Percentiles rank a stretch among this genome's conserved stretches.
phyloP scores from a whole-genome alignment of 2,888 invertebrate species.

The Cylloceria caligata region DNA sequence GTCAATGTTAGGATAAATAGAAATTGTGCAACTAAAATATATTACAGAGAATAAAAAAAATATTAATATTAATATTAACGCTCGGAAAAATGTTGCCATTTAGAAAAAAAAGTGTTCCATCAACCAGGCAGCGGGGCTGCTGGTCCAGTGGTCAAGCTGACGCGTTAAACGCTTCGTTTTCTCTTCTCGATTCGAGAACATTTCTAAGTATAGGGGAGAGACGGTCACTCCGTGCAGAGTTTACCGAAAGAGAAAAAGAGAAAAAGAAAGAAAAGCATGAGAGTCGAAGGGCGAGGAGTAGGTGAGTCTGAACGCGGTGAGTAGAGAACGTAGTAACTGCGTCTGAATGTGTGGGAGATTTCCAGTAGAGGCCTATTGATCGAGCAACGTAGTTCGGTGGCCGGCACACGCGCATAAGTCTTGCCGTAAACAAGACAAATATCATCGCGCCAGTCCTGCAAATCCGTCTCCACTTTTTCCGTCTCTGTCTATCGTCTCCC shows the following conservation, averaged over 20 bases:
- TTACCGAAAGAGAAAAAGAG: slow-evolving; percentile 32
- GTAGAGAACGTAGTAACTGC: slow-evolving; percentile 62
- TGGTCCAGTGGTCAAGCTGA: neutral
- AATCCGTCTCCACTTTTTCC: slow-evolving; percentile 75
- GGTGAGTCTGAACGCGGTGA: slow-evolving; percentile 49
- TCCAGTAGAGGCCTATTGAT: slow-evolving; percentile 83
- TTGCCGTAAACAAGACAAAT: slow-evolving; percentile 84
- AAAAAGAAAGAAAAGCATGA: slow-evolving; percentile 17
- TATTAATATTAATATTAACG: neutral
- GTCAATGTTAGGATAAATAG: too few species aligned
- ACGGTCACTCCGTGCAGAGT: slow-evolving; percentile 30
- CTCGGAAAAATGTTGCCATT: neutral
- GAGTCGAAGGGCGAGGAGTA: slow-evolving; percentile 43
- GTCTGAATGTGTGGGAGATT: slow-evolving; percentile 75
- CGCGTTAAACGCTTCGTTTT: slow-evolving; percentile 47
- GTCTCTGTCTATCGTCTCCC: neutral
- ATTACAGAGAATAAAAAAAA: neutral
- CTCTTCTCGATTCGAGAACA: slow-evolving; percentile 31
- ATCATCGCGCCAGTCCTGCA: slow-evolving; percentile 82
- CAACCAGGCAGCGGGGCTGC: neutral
- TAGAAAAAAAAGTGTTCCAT: neutral
- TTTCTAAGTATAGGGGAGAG: slow-evolving; percentile 32
- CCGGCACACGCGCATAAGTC: slow-evolving; percentile 84
- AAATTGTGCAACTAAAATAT: neutral
- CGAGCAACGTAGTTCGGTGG: slow-evolving; percentile 77